Evolutionary conservation across 2,797 vertebrate species (phyloP), one percentile per base, ranked within the genome.

Genomic region (Peromyscus aztecus): DNA sequence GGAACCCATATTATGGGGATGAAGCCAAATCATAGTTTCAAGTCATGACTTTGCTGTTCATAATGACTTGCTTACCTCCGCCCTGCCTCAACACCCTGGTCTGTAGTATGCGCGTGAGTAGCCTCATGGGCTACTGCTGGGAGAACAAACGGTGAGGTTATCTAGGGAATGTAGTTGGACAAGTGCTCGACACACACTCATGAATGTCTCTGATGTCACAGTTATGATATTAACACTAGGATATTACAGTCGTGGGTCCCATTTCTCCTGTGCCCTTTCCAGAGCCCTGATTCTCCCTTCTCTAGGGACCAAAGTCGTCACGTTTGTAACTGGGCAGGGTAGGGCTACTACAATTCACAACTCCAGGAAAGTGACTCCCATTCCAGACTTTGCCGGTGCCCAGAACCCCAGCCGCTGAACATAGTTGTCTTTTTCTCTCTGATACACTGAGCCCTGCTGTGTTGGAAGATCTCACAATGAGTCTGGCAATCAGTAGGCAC

Each of bases 381-480:
- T 61, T 46, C 14, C 12, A 52, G 40, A 85, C 78, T 78, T 76
- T 63, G 76, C 37, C 67, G 63, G 69, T 71, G 37, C 17, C 29
- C 34, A 2, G 46, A n/a, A 63, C 69, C 43, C 80, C 43, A 75
- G 87, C 46, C 91, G 43, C 57, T 23, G 87, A 43, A 49, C 4
- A 16, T 49, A 77, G 63, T 43, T 65, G 27, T 71, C 19, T 57
- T 92, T 83, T 92, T 85, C 91, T 87, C 55, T 89, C 49, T 95
- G 59, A 77, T 21, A 43, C 49, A 8, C 12, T 46, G 14, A 90
- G 14, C 4, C 40, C 49, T 57, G n/a, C n/a, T 82, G 37, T 29
- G 12, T 29, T n/a, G 87, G 84, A 40, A 37, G 24, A 49, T 59
- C 84, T 77, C 76, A 40, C 16, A 59, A 49, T 52, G 49, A 52